Percentiles rank a stretch among this genome's conserved stretches.
phyloP scores from a whole-genome alignment of 2,113 vertebrate genomes.

The Tympanuchus pallidicinctus region DNA sequence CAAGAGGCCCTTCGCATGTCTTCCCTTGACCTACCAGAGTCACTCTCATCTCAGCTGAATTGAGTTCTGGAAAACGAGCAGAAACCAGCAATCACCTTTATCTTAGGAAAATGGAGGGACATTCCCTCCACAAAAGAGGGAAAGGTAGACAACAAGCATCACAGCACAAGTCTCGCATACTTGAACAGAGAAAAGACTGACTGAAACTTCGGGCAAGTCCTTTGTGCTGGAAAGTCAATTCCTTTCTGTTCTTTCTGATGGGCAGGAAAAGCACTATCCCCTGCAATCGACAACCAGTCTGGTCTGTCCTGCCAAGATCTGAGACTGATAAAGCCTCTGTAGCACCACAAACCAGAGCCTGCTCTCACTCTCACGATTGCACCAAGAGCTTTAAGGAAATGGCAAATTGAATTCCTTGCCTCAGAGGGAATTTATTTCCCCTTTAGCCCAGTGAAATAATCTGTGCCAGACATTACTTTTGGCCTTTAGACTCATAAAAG shows the following conservation, averaged over 20 bases:
- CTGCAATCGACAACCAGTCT: accelerated
- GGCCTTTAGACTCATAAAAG: slow-evolving; percentile 37
- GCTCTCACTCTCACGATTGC: background rate
- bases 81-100: background rate
- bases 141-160: background rate
- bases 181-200: background rate
- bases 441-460: slow-evolving; percentile 49
- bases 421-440: background rate
- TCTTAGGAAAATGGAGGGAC: background rate
- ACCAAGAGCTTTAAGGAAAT: slow-evolving; percentile 5
- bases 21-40: background rate
- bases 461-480: slow-evolving; percentile 49
- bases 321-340: background rate
- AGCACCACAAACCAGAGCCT: background rate
- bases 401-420: background rate
- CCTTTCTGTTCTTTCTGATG: background rate
- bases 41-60: background rate
- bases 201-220: background rate
- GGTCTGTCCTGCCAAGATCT: background rate
- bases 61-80: background rate
- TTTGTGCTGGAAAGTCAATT: background rate
- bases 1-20: background rate
- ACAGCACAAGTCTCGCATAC: background rate
- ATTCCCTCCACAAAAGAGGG: background rate
- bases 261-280: background rate